Evolutionary conservation across 2,113 vertebrate species (phyloP).

Genomic region (Chaenogobius annularis): DNA sequence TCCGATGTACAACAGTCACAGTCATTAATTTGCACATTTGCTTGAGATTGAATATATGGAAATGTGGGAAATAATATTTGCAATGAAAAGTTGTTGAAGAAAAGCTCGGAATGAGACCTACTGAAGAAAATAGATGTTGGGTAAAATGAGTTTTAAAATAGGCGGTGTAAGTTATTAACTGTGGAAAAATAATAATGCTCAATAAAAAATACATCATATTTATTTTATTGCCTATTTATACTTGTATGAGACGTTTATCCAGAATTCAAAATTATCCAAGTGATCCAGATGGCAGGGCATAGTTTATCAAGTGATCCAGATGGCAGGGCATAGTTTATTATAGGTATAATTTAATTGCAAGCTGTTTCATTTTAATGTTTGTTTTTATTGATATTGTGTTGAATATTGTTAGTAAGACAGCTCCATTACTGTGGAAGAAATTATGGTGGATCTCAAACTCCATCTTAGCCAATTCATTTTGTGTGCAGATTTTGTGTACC

Average conservation of each 20-base stretch:
- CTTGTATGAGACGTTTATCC: background rate
- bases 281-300: background rate
- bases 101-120: background rate
- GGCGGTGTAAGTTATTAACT: background rate
- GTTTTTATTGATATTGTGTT: background rate
- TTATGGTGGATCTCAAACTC: background rate
- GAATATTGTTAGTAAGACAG: background rate
- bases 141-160: constrained; percentile 31
- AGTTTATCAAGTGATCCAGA: background rate
- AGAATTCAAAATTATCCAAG: too few species aligned
- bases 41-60: constrained; percentile 44
- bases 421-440: background rate
- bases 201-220: constrained; percentile 7
- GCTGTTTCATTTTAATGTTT: background rate
- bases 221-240: background rate
- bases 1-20: constrained; percentile 14
- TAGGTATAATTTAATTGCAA: background rate
- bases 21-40: constrained; percentile 46
- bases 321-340: background rate
- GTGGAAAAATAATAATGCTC: background rate
- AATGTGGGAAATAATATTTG: constrained; percentile 30
- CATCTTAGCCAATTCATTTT: background rate
- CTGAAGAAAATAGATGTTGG: constrained; percentile 17
- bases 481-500: background rate
- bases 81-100: constrained; percentile 19